Evolutionary conservation across 2,113 vertebrate genomes (phyloP).

Genomic region (Ifrita kowaldi): DNA sequence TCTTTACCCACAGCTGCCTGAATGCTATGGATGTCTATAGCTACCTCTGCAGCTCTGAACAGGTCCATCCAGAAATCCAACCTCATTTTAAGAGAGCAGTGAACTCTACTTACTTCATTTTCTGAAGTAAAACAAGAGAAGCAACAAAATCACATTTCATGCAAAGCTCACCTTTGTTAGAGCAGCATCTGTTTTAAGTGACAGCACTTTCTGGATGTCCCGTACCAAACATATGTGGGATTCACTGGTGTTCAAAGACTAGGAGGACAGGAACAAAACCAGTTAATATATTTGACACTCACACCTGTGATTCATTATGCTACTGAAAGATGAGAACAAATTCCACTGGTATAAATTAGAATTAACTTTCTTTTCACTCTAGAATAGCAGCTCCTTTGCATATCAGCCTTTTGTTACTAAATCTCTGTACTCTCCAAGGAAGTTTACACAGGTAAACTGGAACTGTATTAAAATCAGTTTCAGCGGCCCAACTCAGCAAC

Average conservation of each 20-base stretch:
- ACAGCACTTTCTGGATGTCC: slow-evolving; percentile 82
- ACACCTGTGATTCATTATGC: not conserved
- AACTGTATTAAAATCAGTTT: not conserved
- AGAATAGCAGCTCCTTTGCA: not conserved
- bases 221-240: slow-evolving; percentile 87
- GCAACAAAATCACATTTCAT: not conserved
- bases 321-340: not conserved
- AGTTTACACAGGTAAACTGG: not conserved
- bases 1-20: not conserved
- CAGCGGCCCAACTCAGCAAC: not conserved
- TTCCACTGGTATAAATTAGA: not conserved
- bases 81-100: not conserved
- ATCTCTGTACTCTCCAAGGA: not conserved
- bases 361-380: not conserved
- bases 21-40: not conserved
- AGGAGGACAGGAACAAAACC: not conserved
- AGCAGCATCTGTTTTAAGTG: slow-evolving; percentile 81
- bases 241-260: slow-evolving; percentile 87
- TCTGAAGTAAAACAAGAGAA: not conserved
- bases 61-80: not conserved
- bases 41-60: not conserved
- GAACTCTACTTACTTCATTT: not conserved
- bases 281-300: not conserved
- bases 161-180: slow-evolving; percentile 86
- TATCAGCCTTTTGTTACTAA: not conserved